These are phyloP conservation scores for Oceanodroma leucorhoa DNA, from an alignment of 2,797 vertebrate genomes.

Conservation along the genomic window DNA sequence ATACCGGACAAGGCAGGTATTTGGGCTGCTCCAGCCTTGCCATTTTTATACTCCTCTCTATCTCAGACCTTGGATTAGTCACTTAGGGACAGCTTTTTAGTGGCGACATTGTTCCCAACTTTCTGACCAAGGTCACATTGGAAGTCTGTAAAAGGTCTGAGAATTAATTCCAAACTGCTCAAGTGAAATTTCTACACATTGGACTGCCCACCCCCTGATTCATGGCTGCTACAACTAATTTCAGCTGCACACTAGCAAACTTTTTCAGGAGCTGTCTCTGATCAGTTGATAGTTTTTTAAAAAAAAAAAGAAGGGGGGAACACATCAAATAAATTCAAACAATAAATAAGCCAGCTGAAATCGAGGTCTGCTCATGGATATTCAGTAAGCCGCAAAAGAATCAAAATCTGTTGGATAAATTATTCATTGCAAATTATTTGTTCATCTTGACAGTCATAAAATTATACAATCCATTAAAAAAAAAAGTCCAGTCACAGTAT, in stretches of 20 bases:
- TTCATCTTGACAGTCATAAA: slow-evolving; percentile 63
- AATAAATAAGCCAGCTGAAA: slow-evolving; percentile 62
- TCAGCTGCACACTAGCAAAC: background rate
- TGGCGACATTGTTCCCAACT: background rate
- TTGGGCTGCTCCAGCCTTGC: background rate
- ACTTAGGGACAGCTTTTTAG: background rate
- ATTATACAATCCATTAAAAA: slow-evolving; percentile 60
- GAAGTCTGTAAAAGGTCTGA: background rate
- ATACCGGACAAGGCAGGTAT: background rate
- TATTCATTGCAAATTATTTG: slow-evolving; percentile 67
- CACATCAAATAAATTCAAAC: slow-evolving; percentile 54
- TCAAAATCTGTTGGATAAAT: slow-evolving; percentile 63
- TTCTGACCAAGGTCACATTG: background rate
- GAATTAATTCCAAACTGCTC: background rate
- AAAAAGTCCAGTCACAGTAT: background rate
- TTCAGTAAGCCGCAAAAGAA: slow-evolving; percentile 59
- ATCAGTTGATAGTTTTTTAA: background rate
- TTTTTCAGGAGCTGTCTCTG: slow-evolving; percentile 11
- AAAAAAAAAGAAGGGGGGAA: background rate
- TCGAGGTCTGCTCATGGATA: slow-evolving; percentile 63
- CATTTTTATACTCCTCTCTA: background rate
- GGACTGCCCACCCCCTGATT: slow-evolving; percentile 6
- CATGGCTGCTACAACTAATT: slow-evolving; percentile 4
- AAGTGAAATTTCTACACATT: background rate
- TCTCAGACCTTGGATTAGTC: background rate